Base-by-base conservation (phyloP, 2,797 vertebrate species). In the Chelonia mydas region DNA sequence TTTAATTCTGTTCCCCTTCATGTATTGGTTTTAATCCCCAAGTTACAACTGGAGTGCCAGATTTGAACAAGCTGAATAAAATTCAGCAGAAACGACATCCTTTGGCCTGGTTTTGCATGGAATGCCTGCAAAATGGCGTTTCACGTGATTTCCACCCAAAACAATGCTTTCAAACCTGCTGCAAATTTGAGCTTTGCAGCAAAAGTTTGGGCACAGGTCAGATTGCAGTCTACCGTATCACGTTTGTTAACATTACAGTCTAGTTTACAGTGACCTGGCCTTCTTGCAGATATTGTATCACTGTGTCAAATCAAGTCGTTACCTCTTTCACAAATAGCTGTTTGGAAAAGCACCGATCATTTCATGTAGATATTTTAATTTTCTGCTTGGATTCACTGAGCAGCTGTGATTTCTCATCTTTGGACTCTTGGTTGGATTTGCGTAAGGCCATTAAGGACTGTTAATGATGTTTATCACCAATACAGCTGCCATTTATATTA, bases 311-410 rank as follows among this genome's bases (percentile, higher is more conserved):
- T 79, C 27, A 12, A 68, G 82, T 68, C 0, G 54, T 76, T 83
- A 19, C 9, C 28, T 92, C 79, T 84, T 80, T 90, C 76, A 33
- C 33, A 19, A 19, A 6, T 87, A 84, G 68, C 80, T 87, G 80
- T 33, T 91, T 47, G 79, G 90, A 89, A 86, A 90, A 86, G 68
- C 54, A 68, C 88, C 3, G 0, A 37, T 51, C 0, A 0, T 61
- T 81, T 77, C 47, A 5, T 28, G 68, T 31, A 84, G 51, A 41
- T 90, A 50, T 16, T 95, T 91, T 80, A 88, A 90, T 95, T 95
- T 93, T 93, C 87, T 90, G 51, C 91, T 90, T 93, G 93, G 86
- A 83, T 84, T 87, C 87, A 37, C 83, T 93, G 88, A 90, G 84
- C 93, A 88, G 82, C 84, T 93, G 89, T 68, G 86, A 84, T 77